Evolutionary conservation across 2,797 vertebrate genomes (phyloP).

Genomic region (Platalea minor): DNA sequence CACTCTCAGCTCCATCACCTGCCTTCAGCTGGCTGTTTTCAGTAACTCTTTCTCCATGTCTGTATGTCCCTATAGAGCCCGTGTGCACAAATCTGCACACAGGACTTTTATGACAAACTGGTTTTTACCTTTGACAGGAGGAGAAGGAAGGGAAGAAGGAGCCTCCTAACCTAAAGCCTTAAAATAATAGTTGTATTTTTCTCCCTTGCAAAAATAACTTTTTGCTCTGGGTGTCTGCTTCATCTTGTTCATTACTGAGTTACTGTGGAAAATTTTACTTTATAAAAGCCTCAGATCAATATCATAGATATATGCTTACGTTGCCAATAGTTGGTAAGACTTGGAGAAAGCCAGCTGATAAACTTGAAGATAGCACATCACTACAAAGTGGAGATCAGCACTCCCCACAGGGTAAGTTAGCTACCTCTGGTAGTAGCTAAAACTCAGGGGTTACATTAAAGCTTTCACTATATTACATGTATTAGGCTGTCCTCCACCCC

Average conservation of each 20-base stretch:
- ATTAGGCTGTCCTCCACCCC: background rate
- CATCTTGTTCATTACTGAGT: background rate
- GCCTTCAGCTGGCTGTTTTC: accelerated
- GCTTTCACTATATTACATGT: background rate
- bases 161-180: background rate
- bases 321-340: background rate
- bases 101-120: background rate
- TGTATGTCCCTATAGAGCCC: accelerated
- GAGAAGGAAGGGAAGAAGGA: background rate
- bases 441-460: background rate
- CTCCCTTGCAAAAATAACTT: background rate
- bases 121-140: background rate
- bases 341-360: background rate
- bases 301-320: background rate
- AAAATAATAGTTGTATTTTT: background rate
- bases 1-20: background rate
- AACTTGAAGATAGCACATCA: background rate
- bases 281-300: background rate
- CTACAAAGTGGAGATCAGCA: background rate
- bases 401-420: background rate
- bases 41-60: background rate
- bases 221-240: background rate
- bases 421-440: background rate
- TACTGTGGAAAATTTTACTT: conserved; percentile 1
- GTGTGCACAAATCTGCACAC: background rate